Conservation (phyloP, 1,140 invertebrate species). For the Phortica variegata region DNA sequence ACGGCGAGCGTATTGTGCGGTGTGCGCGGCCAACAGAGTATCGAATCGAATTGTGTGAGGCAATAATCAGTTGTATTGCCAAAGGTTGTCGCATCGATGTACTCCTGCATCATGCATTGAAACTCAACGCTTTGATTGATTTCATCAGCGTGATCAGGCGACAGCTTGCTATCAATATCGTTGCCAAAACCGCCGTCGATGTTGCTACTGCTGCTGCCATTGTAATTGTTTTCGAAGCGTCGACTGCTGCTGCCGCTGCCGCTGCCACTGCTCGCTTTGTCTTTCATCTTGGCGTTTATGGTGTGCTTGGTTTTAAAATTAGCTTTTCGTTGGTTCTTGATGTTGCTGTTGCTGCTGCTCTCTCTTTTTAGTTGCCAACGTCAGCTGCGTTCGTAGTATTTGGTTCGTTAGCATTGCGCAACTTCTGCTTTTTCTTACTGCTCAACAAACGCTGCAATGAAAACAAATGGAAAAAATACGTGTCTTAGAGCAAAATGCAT, state of each 20-base stretch:
- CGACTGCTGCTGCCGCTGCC: slow-evolving; percentile 5
- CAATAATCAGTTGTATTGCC: slow-evolving; percentile 58
- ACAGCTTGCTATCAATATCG: no score
- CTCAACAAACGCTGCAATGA: no score
- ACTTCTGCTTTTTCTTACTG: no score
- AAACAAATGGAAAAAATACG: no score
- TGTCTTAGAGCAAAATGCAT: no score
- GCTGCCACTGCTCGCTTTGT: slow-evolving; percentile 8
- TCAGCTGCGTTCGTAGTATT: no score
- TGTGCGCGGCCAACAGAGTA: slow-evolving; percentile 80
- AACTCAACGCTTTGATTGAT: slow-evolving; percentile 51
- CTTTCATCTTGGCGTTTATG: no score
- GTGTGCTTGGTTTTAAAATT: no score
- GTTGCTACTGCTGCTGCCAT: slow-evolving; percentile 14
- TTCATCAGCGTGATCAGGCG: slow-evolving; percentile 23
- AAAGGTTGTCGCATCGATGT: slow-evolving; percentile 39
- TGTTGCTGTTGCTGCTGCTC: no score
- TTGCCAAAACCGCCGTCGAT: slow-evolving; percentile 22
- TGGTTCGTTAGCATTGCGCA: no score
- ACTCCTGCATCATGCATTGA: slow-evolving; percentile 43
- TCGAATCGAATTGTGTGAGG: slow-evolving; percentile 67
- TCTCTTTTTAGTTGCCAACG: no score
- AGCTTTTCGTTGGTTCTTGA: no score
- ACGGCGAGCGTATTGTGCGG: slow-evolving; percentile 63
- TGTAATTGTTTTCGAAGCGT: slow-evolving; percentile 6